Evolutionary conservation across 2,797 vertebrate species (phyloP).

Genomic region (Hirundo rustica): DNA sequence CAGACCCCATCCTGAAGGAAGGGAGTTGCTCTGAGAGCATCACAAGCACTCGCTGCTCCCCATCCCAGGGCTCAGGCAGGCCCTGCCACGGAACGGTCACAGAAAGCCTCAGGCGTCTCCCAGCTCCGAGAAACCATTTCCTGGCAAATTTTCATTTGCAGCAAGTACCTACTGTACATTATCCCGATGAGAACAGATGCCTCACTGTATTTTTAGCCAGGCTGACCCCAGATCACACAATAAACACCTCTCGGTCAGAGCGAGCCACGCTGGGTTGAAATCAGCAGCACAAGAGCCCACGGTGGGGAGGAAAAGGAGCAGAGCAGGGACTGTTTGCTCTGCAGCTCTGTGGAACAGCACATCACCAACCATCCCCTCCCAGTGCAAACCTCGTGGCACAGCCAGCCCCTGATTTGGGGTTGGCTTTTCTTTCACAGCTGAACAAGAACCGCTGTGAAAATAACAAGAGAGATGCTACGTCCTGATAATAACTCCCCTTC

Average conservation of each 20-base stretch:
- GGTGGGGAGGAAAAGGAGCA: neutral
- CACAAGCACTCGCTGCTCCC: neutral
- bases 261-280: neutral
- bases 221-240: neutral
- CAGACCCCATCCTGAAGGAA: neutral
- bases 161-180: neutral
- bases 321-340: neutral
- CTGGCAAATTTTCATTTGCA: neutral
- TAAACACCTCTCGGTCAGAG: neutral
- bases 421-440: neutral
- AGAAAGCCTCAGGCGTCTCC: neutral
- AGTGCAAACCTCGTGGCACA: neutral
- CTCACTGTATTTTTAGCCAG: neutral
- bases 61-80: neutral
- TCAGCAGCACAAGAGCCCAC: neutral
- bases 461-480: neutral
- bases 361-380: neutral
- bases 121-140: neutral
- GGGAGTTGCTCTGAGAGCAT: neutral
- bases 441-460: neutral
- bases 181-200: neutral
- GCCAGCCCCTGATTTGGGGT: neutral
- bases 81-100: rapidly evolving
- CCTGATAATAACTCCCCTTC: neutral
- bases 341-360: neutral